Evolutionary conservation across 2,113 vertebrate genomes (phyloP).

Genomic region (Centrocercus urophasianus): DNA sequence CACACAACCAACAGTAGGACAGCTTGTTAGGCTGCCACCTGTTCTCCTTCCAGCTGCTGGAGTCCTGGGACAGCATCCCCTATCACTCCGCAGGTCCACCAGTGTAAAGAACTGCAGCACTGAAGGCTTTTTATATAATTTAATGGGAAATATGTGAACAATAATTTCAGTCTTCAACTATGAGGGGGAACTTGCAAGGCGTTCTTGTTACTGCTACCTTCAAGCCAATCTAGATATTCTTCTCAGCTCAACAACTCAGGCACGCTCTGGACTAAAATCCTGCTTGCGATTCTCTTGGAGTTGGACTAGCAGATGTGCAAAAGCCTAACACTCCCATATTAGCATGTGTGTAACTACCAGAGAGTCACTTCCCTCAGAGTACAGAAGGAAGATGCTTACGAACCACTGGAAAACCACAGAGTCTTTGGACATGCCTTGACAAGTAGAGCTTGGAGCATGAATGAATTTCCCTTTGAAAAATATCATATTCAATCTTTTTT

Average conservation of each 20-base stretch:
- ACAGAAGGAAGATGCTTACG: neutral
- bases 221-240: fast-evolving
- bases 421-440: neutral
- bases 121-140: neutral
- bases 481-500: neutral
- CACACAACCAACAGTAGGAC: fast-evolving
- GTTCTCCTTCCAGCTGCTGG: neutral
- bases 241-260: neutral
- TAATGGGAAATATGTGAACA: neutral
- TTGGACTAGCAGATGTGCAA: neutral
- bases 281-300: neutral
- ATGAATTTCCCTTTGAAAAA: neutral
- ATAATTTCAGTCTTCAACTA: neutral
- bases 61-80: neutral
- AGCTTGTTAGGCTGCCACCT: neutral
- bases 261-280: neutral
- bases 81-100: neutral
- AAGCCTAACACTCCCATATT: neutral
- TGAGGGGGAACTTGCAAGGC: neutral
- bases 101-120: fast-evolving
- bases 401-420: neutral
- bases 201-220: neutral
- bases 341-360: neutral
- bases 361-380: neutral
- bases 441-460: neutral